phyloP scores from a whole-genome alignment of 2,113 vertebrate species.

The Otolemur garnettii region DNA sequence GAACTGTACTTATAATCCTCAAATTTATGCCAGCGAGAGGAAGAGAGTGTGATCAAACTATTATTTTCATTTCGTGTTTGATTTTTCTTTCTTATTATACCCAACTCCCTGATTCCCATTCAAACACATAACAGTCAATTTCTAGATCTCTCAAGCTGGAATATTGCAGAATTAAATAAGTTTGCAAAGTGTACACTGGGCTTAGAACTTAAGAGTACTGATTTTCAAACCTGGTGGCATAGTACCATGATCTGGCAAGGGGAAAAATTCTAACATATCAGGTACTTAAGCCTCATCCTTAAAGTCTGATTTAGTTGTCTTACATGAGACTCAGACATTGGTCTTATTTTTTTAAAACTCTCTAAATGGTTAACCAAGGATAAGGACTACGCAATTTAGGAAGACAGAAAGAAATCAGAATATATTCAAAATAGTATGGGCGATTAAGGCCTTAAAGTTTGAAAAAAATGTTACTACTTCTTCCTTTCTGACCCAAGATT shows the following conservation, averaged over 20 bases:
- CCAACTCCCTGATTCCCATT: neutral
- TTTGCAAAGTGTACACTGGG: neutral
- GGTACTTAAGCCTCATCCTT: neutral
- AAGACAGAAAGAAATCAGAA: neutral
- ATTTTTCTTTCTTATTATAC: neutral
- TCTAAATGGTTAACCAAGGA: neutral
- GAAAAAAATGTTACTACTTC: neutral
- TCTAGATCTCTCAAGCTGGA: neutral
- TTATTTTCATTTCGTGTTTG: constrained; percentile 6
- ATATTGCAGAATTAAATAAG: neutral
- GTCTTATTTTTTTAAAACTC: neutral
- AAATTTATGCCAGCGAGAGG: too few species aligned
- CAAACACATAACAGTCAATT: neutral
- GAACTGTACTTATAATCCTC: too few species aligned
- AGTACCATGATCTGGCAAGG: neutral
- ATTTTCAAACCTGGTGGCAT: neutral
- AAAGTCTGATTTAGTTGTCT: neutral
- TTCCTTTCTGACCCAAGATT: neutral
- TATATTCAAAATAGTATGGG: neutral
- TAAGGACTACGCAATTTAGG: neutral
- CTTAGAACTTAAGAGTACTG: neutral
- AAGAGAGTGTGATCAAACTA: neutral
- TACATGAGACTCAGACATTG: neutral
- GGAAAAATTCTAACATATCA: neutral
- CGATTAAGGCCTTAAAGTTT: neutral